Conservation (phyloP, 2,797 vertebrate species). For the Choloepus didactylus region DNA sequence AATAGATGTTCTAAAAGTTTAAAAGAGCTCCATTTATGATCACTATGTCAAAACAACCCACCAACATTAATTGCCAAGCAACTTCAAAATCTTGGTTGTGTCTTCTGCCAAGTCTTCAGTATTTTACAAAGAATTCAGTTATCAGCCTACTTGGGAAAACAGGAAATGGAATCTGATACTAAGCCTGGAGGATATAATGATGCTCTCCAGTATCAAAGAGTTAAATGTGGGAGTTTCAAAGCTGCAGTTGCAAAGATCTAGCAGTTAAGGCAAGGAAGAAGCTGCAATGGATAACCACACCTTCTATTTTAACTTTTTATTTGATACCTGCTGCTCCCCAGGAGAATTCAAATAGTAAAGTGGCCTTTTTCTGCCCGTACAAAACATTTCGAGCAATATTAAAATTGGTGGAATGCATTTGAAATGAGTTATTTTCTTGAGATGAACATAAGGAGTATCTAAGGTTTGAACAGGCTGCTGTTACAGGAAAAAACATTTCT, state of each 20-base stretch:
- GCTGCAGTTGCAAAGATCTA: conserved; percentile 47
- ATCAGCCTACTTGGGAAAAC: conserved; percentile 49
- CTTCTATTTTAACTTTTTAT: not conserved
- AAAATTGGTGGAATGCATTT: not conserved
- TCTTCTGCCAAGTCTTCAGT: conserved; percentile 67
- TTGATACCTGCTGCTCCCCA: not conserved
- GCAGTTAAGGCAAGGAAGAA: conserved; percentile 24
- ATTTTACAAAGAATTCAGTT: conserved; percentile 71
- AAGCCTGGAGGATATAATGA: not conserved
- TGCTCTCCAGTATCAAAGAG: conserved; percentile 60
- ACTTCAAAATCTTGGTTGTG: conserved; percentile 64
- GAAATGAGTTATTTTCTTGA: conserved; percentile 6
- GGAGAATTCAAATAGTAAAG: not conserved
- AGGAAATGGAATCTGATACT: conserved; percentile 75
- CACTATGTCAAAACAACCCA: conserved; percentile 57
- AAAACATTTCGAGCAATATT: conserved; percentile 14
- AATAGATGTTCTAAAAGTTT: not conserved
- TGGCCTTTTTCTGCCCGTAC: not conserved
- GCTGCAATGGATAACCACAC: not conserved
- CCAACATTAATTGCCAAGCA: not conserved
- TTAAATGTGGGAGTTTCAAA: conserved; percentile 76
- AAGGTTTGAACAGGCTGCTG: not conserved
- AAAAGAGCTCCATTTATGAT: conserved; percentile 41
- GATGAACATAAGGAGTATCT: not conserved
- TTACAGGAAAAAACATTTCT: conserved; percentile 1